Conservation (phyloP, 2,113 vertebrate species). For the Ailurus styani region DNA sequence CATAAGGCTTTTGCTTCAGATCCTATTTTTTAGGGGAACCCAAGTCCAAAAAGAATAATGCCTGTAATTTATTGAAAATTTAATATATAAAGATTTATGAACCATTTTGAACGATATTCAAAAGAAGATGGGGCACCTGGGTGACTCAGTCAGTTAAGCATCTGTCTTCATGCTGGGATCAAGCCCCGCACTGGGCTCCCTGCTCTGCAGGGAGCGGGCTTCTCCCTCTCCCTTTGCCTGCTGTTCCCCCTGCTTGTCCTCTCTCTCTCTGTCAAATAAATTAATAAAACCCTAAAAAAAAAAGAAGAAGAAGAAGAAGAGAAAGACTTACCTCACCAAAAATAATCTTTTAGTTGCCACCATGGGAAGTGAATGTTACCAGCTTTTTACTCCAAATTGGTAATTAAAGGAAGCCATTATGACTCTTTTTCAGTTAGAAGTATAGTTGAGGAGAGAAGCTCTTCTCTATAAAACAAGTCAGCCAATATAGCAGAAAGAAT, state of each 20-base stretch:
- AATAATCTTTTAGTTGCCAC: background rate
- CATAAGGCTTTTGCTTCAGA: background rate
- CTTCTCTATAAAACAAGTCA: background rate
- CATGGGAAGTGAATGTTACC: background rate
- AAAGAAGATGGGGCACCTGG: background rate
- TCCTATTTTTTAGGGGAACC: background rate
- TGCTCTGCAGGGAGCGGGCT: too few relatives aligned
- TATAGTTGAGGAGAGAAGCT: background rate
- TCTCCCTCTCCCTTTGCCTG: too few relatives aligned
- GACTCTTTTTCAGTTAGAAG: background rate
- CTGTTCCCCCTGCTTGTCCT: too few relatives aligned
- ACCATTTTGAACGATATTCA: background rate
- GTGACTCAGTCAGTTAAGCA: too few relatives aligned
- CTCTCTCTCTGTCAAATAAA: too few relatives aligned
- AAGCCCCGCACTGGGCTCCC: too few relatives aligned
- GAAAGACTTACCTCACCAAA: background rate
- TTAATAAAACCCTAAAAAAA: too few relatives aligned
- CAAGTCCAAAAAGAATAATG: background rate
- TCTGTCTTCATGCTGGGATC: too few relatives aligned
- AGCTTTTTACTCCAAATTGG: background rate
- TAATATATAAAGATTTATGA: background rate
- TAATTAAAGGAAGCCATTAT: background rate
- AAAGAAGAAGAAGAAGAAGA: background rate
- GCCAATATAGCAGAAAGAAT: background rate
- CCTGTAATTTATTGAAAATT: background rate